These are phyloP conservation scores for Pemphredon lugubris DNA, from an alignment of 2,888 invertebrate species.

Conservation along the genomic window DNA sequence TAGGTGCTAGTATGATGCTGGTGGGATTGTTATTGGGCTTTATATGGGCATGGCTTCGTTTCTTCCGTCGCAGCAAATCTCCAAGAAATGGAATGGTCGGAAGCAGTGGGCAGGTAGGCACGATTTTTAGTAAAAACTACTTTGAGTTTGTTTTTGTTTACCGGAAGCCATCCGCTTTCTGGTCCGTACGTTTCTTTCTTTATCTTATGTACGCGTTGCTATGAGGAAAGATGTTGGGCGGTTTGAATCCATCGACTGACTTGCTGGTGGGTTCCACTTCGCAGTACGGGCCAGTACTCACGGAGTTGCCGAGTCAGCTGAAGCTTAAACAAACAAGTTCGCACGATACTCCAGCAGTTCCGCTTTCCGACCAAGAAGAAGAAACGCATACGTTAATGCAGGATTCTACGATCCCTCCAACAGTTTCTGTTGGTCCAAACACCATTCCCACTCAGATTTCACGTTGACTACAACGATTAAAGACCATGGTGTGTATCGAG, in stretches of 20 bases:
- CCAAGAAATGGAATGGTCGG: slow-evolving; percentile 76
- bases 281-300: slow-evolving; percentile 81
- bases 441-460: slow-evolving; percentile 73
- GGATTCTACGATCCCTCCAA: slow-evolving; percentile 67
- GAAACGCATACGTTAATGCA: slow-evolving; percentile 79
- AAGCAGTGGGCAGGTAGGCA: slow-evolving; percentile 78
- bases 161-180: slow-evolving; percentile 60
- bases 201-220: slow-evolving; percentile 78
- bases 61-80: slow-evolving; percentile 75
- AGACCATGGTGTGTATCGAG: slow-evolving; percentile 31
- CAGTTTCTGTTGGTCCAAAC: slow-evolving; percentile 64
- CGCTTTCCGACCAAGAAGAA: slow-evolving; percentile 79
- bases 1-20: slow-evolving; percentile 75
- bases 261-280: slow-evolving; percentile 82
- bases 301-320: slow-evolving; percentile 78
- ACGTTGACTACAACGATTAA: slow-evolving; percentile 68
- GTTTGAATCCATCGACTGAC: slow-evolving; percentile 81
- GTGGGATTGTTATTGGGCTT: slow-evolving; percentile 73
- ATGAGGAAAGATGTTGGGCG: slow-evolving; percentile 81
- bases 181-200: slow-evolving; percentile 70
- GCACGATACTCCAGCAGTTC: slow-evolving; percentile 68
- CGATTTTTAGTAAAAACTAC: slow-evolving; percentile 29
- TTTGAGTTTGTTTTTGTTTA: slow-evolving; percentile 59
- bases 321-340: slow-evolving; percentile 72
- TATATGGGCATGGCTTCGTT: slow-evolving; percentile 75